These are phyloP conservation scores for Sarcophaga rosellei DNA, from an alignment of 2,888 invertebrate genomes.

Conservation along the genomic window DNA sequence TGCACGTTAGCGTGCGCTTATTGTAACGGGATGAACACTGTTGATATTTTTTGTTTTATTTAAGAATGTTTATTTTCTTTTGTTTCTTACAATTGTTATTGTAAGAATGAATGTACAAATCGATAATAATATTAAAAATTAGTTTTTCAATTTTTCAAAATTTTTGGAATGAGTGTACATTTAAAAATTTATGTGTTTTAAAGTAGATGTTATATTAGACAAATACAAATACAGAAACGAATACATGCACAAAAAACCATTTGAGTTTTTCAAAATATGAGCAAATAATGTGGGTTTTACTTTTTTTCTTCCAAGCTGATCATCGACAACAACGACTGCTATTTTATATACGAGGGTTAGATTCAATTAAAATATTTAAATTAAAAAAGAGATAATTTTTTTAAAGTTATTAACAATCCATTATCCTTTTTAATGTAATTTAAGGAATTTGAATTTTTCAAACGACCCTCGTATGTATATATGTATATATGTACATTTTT, in stretches of 20 bases:
- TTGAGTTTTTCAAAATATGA: conserved; percentile 18
- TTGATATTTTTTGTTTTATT: too few species aligned
- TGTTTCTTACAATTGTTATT: too few species aligned
- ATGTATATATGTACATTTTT: background rate
- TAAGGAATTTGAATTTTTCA: background rate
- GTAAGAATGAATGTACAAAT: too few species aligned
- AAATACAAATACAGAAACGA: background rate
- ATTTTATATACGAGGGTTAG: background rate
- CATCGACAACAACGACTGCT: background rate
- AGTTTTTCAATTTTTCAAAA: too few species aligned
- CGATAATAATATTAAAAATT: too few species aligned
- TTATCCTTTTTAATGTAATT: too few species aligned
- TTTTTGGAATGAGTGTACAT: conserved; percentile 14
- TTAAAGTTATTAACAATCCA: too few species aligned
- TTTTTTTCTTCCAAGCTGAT: conserved; percentile 9
- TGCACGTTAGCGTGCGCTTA: too few species aligned
- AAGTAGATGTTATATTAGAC: conserved; percentile 5
- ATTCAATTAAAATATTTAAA: background rate
- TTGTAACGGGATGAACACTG: too few species aligned
- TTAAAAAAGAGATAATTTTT: too few species aligned
- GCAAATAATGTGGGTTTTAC: conserved; percentile 16
- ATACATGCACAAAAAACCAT: background rate
- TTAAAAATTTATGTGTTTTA: conserved; percentile 13
- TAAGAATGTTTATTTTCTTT: too few species aligned
- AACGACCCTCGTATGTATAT: background rate